Conservation (phyloP, 1,140 invertebrate genomes). For the Globodera rostochiensis region DNA sequence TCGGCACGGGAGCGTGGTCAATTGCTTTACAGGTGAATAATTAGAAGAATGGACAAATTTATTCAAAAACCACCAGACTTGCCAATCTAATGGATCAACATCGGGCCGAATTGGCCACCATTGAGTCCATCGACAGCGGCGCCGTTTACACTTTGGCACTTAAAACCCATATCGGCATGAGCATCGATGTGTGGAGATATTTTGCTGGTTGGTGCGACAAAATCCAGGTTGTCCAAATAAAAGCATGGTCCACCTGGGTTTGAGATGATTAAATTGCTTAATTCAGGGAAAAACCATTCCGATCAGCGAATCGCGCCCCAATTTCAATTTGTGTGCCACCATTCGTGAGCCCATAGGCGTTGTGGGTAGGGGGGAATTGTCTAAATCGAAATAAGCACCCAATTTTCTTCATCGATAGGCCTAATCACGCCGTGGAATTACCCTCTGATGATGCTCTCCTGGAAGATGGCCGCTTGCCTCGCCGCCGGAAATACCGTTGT, state of each 20-base stretch:
- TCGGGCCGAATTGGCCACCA: slow-evolving; percentile 70
- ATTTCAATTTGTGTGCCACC: slow-evolving; percentile 78
- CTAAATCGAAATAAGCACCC: slow-evolving; percentile 52
- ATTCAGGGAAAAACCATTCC: slow-evolving; percentile 79
- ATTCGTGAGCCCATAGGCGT: slow-evolving; percentile 93
- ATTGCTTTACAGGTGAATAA: slow-evolving; percentile 62
- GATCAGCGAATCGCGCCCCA: slow-evolving; percentile 75
- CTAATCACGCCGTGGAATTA: slow-evolving; percentile 96
- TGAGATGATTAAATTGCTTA: not conserved
- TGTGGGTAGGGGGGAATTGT: slow-evolving; percentile 78
- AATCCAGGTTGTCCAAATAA: slow-evolving; percentile 37
- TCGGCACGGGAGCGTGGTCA: slow-evolving; percentile 73
- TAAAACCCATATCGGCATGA: slow-evolving; percentile 72
- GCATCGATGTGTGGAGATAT: slow-evolving; percentile 67
- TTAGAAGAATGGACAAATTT: not conserved
- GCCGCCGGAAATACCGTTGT: slow-evolving; percentile 65
- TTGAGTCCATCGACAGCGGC: slow-evolving; percentile 86
- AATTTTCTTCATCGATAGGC: not conserved
- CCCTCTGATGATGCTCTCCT: slow-evolving; percentile 88
- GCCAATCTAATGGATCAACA: slow-evolving; percentile 79
- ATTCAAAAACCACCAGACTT: slow-evolving; percentile 65
- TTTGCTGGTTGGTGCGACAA: slow-evolving; percentile 55
- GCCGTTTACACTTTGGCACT: slow-evolving; percentile 76
- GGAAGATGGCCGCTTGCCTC: slow-evolving; percentile 90
- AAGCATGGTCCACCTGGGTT: not conserved